Conservation (phyloP, 2,113 vertebrate genomes). For the Upupa epops region DNA sequence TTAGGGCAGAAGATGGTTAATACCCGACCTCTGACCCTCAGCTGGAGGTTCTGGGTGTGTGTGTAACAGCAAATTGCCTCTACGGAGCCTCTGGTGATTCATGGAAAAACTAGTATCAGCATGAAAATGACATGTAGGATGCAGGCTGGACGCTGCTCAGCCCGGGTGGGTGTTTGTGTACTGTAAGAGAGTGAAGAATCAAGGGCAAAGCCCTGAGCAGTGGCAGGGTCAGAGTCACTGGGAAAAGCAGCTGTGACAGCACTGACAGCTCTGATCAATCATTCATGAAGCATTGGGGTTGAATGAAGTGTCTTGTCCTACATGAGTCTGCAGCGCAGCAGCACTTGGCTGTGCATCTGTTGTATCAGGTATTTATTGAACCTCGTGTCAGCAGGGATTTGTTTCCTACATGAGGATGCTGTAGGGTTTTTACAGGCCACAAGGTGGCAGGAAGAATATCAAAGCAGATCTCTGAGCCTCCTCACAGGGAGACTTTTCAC, state of each 20-base stretch:
- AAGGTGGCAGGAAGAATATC: neutral
- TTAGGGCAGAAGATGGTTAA: neutral
- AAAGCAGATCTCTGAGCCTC: neutral
- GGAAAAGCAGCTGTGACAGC: neutral
- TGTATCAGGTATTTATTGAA: neutral
- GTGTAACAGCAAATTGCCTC: neutral
- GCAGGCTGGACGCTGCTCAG: neutral
- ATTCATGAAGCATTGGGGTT: neutral
- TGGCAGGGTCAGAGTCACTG: neutral
- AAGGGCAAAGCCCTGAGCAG: neutral
- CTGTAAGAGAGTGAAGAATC: neutral
- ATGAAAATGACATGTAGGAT: rapidly evolving
- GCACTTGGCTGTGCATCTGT: neutral
- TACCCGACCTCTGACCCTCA: neutral
- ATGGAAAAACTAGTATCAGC: neutral
- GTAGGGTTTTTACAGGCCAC: neutral
- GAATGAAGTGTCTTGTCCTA: neutral
- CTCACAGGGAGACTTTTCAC: neutral
- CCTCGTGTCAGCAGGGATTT: neutral
- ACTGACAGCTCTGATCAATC: neutral
- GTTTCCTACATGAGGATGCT: neutral
- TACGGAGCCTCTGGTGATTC: neutral
- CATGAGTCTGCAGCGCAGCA: neutral
- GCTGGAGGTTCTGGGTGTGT: neutral
- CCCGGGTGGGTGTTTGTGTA: neutral